Base-by-base conservation (phyloP, 2,888 invertebrate genomes). In the Pseudococcus jackbeardsleyi region DNA sequence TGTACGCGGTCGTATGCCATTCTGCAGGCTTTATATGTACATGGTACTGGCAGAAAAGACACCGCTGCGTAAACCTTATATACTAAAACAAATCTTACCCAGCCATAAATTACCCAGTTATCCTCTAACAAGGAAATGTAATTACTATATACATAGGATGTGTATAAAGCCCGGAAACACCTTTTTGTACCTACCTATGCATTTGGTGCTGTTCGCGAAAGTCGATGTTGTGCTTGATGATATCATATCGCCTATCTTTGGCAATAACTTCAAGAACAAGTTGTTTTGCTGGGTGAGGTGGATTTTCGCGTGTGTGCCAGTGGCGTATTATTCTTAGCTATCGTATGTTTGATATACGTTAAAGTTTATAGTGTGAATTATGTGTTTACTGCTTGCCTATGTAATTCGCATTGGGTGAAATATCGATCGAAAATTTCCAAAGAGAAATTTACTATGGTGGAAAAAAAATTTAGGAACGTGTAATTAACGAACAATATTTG, bases 121-220 rank as follows among this genome's bases (percentile, higher is more conserved):
- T 77, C 77, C 77, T 77, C 77, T 77, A 77, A 77, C 77, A 77
- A 77, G 77, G 77, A 77, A 77, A 77, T 77, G 77, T 77, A 77
- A 77, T 77, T 77, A 77, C 77, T 77, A 77, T 77, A 77, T 42
- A 42, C n/a, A 77, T 77, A 42, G n/a, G 77, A 77, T 26, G 33
- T 77, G n/a, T 54, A 68, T 26, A 68, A 33, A 33, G 39, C 42
- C 77, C 33, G 77, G 77, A 77, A 77, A 77, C 77, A 77, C 77
- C 77, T 77, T 77, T 33, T 77, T 77, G 77, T 77, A 77, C 54
- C 54, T 77, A 77, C 39, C 26, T 77, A 77, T 42, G 26, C 77
- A 77, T 33, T 42, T 3, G 26, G 26, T 42, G 48, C 48, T 11
- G 33, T 8, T 26, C 72, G 12, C 72, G 12, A 72, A 42, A 42